A percentile compares a stretch with the other conserved stretches of the same genome.
Conservation (phyloP, 2,113 vertebrate species). For the Sinocyclocheilus maitianheensis region DNA sequence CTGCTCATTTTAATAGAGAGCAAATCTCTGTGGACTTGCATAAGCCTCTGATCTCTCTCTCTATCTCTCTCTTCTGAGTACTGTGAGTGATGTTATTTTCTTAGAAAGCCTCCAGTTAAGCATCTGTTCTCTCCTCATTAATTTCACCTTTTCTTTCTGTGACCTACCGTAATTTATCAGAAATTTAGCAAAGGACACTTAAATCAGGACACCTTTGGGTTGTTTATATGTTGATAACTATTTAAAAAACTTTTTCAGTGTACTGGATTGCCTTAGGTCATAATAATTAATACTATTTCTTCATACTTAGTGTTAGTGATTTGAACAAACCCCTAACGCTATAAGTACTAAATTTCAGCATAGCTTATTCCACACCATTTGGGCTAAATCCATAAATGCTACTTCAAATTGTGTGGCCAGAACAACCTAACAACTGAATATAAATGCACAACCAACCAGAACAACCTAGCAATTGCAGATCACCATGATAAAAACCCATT, state of each 20-base stretch:
- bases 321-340: neutral
- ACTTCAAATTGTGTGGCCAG: neutral
- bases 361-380: neutral
- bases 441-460: too few relatives aligned
- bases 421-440: neutral
- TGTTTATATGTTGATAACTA: neutral
- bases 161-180: neutral
- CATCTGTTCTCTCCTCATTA: constrained; percentile 27
- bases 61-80: neutral
- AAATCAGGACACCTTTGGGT: neutral
- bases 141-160: neutral
- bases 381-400: neutral
- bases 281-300: neutral
- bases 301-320: neutral
- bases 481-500: neutral
- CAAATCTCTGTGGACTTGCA: constrained; percentile 16
- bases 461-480: neutral
- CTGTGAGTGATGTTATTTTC: constrained; percentile 29
- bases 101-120: constrained; percentile 16
- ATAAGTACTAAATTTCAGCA: neutral
- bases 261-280: neutral
- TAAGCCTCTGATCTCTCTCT: constrained; percentile 1
- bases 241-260: neutral
- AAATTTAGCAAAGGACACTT: neutral
- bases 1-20: constrained; percentile 10